phyloP scores from a whole-genome alignment of 2,113 vertebrate species.

The Epinephelus fuscoguttatus region DNA sequence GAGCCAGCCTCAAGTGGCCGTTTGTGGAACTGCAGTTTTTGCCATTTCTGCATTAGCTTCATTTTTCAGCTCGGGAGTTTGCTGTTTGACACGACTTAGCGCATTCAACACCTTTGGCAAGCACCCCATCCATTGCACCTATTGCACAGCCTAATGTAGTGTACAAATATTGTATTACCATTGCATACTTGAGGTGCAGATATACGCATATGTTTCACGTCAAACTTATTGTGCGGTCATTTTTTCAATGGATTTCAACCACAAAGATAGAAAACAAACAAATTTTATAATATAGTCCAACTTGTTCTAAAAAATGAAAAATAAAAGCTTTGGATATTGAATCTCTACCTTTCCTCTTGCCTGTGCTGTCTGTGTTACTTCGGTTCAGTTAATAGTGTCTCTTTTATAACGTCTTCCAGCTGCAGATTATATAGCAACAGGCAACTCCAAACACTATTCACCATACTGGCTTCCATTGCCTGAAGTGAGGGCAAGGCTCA shows the following conservation, averaged over 20 bases:
- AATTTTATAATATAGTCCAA: neutral
- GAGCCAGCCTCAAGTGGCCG: too few species aligned
- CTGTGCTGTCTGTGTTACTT: too few species aligned
- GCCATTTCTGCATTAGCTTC: too few species aligned
- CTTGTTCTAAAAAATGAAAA: neutral
- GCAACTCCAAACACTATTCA: neutral
- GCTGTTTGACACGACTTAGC: too few species aligned
- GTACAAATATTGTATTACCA: neutral
- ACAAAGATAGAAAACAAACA: neutral
- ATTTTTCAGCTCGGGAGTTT: too few species aligned
- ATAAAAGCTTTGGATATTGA: neutral
- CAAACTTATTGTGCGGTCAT: neutral
- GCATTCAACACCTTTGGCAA: too few species aligned
- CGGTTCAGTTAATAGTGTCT: neutral
- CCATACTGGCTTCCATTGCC: neutral
- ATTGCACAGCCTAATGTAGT: neutral
- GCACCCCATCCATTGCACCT: too few species aligned
- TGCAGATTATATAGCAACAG: too few species aligned
- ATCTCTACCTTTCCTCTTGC: neutral
- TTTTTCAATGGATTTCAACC: neutral
- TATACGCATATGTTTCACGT: neutral
- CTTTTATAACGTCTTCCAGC: neutral
- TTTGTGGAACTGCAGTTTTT: too few species aligned
- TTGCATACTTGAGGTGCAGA: neutral
- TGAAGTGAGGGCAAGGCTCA: neutral